A percentile compares a stretch with the other conserved stretches of the same genome.
Conservation (phyloP, 2,113 vertebrate species). For the Bos javanicus region DNA sequence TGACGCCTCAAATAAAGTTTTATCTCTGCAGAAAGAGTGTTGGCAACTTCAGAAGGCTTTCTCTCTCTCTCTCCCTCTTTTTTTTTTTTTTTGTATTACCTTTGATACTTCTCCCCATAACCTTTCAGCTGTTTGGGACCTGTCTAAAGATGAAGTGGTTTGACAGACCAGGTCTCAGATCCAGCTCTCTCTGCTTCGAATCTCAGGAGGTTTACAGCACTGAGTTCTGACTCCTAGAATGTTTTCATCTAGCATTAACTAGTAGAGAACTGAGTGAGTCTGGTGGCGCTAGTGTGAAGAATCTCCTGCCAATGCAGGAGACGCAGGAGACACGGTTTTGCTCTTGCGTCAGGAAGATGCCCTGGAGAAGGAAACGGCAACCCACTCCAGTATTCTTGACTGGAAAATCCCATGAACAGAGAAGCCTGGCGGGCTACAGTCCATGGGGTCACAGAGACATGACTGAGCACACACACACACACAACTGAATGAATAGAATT, state of each 20-base stretch:
- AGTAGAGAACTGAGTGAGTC: neutral
- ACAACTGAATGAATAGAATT: neutral
- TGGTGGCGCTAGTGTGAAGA: neutral
- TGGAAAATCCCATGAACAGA: neutral
- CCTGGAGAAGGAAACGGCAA: neutral
- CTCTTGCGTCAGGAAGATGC: neutral
- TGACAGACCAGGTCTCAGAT: neutral
- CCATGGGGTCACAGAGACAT: neutral
- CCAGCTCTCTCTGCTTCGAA: neutral
- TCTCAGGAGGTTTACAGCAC: neutral
- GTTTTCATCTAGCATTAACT: neutral
- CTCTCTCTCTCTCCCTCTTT: neutral
- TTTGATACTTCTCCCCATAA: neutral
- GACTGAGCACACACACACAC: neutral
- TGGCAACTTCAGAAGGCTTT: neutral
- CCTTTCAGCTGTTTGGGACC: neutral
- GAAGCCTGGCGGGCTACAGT: neutral
- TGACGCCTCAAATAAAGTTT: constrained; percentile 69
- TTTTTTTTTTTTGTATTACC: neutral
- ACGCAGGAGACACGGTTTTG: accelerated
- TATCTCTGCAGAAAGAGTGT: constrained; percentile 45
- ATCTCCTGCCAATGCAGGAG: neutral
- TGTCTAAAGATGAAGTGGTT: neutral
- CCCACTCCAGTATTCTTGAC: neutral
- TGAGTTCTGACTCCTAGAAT: neutral